A percentile compares a stretch with the other conserved stretches of the same genome.
These are phyloP conservation scores for Apeira syringaria DNA, from an alignment of 2,888 invertebrate species.

Conservation along the genomic window DNA sequence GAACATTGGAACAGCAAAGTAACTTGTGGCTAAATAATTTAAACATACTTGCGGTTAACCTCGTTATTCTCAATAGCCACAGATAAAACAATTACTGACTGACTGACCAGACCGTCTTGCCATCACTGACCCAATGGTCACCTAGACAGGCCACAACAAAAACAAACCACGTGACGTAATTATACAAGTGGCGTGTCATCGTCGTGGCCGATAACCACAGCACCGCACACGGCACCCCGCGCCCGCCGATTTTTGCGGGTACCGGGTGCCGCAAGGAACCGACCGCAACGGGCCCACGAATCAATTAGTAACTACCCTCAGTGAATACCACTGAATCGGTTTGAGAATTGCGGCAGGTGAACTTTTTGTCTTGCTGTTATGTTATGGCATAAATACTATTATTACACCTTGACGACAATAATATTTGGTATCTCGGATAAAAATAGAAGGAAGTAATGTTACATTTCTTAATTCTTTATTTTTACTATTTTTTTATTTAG, in stretches of 20 bases:
- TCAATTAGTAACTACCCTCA: constrained; percentile 21
- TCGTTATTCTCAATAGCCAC: no score
- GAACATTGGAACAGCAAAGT: not conserved
- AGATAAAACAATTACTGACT: no score
- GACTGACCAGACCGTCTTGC: no score
- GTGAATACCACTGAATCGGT: not conserved
- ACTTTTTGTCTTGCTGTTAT: no score
- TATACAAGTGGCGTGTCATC: constrained; percentile 36
- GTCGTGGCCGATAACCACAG: constrained; percentile 45
- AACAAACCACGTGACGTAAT: constrained; percentile 47
- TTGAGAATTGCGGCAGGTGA: not conserved
- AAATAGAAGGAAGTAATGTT: no score
- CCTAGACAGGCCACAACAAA: constrained; percentile 23
- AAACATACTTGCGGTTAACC: no score
- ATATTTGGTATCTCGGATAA: no score
- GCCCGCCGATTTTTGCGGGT: constrained; percentile 44
- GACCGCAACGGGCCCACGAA: constrained; percentile 32
- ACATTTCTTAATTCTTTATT: no score
- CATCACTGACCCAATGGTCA: constrained; percentile 8
- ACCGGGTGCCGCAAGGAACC: constrained; percentile 35
- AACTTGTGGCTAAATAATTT: no score
- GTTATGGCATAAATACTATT: no score
- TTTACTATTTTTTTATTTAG: no score
- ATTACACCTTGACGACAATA: no score
- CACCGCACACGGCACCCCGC: constrained; percentile 6